Conservation (phyloP, 2,888 invertebrate genomes). For the Andrena camellia region DNA sequence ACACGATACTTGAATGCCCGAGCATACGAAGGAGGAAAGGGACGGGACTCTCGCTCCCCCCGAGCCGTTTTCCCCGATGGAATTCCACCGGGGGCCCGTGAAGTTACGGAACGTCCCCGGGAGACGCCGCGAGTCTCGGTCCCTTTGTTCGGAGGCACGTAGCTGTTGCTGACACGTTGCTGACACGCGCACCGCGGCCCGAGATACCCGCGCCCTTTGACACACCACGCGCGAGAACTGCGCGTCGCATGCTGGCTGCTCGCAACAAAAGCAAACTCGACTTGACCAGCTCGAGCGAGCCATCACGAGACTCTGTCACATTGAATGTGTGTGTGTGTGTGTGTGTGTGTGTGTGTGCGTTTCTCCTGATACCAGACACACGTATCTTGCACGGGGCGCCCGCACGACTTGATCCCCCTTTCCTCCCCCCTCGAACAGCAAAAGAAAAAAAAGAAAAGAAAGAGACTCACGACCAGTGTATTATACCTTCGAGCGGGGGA, state of each 20-base stretch:
- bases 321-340: slow-evolving; percentile 70
- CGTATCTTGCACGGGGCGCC: slow-evolving; percentile 80
- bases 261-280: slow-evolving; percentile 59
- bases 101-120: no score
- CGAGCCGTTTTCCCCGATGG: not conserved
- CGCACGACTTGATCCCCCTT: slow-evolving; percentile 72
- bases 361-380: slow-evolving; percentile 41
- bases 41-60: slow-evolving; percentile 12
- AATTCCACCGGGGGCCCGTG: no score
- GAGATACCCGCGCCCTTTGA: slow-evolving; percentile 6
- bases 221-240: slow-evolving; percentile 66
- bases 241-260: slow-evolving; percentile 83
- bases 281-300: slow-evolving; percentile 51
- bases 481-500: slow-evolving; percentile 16
- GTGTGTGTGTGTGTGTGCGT: slow-evolving; percentile 42
- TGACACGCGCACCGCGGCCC: slow-evolving; percentile 28
- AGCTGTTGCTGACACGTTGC: slow-evolving; percentile 25
- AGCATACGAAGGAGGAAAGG: slow-evolving; percentile 32
- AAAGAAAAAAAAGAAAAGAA: slow-evolving; percentile 24
- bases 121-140: slow-evolving; percentile 7
- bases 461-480: not conserved
- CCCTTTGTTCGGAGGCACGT: slow-evolving; percentile 44
- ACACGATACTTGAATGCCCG: slow-evolving; percentile 45
- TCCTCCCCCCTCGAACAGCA: not conserved
- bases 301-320: slow-evolving; percentile 65